These are phyloP conservation scores for Calosoma granatense DNA, from an alignment of 1,140 invertebrate genomes.

Conservation along the genomic window DNA sequence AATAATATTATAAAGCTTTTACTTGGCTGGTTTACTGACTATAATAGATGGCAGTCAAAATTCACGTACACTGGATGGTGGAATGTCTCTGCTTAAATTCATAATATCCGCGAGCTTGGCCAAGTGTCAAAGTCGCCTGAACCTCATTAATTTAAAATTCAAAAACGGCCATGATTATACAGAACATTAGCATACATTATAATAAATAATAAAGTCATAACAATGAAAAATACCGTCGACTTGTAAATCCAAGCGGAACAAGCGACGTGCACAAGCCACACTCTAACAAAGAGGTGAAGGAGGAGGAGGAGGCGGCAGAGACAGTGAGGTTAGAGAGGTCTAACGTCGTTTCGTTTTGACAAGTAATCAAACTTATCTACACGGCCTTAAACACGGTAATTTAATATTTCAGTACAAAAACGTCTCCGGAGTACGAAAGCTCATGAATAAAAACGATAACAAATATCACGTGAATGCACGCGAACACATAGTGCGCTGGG, in stretches of 20 bases:
- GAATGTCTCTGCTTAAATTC: too few species aligned
- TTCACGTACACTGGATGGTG: too few species aligned
- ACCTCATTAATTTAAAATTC: neutral
- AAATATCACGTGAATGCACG: neutral
- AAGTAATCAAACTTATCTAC: slow-evolving; percentile 8
- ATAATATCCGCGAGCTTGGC: too few species aligned
- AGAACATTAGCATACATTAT: neutral
- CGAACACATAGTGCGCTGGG: neutral
- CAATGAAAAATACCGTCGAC: neutral
- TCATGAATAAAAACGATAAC: slow-evolving; percentile 9
- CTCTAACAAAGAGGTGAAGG: too few species aligned
- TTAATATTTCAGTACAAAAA: slow-evolving; percentile 5
- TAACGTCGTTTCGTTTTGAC: neutral
- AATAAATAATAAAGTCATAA: slow-evolving; percentile 5
- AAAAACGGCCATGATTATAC: neutral
- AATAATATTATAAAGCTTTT: too few species aligned
- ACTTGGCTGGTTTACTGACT: too few species aligned
- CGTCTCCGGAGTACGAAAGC: neutral
- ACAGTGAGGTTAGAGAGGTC: too few species aligned
- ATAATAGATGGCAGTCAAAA: too few species aligned
- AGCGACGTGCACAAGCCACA: too few species aligned
- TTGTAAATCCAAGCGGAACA: neutral
- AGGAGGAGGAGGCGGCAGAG: too few species aligned
- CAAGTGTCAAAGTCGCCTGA: neutral
- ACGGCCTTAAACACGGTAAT: slow-evolving; percentile 4